Evolutionary conservation across 2,797 vertebrate genomes (phyloP).

Genomic region (Halcyon chelicuti): DNA sequence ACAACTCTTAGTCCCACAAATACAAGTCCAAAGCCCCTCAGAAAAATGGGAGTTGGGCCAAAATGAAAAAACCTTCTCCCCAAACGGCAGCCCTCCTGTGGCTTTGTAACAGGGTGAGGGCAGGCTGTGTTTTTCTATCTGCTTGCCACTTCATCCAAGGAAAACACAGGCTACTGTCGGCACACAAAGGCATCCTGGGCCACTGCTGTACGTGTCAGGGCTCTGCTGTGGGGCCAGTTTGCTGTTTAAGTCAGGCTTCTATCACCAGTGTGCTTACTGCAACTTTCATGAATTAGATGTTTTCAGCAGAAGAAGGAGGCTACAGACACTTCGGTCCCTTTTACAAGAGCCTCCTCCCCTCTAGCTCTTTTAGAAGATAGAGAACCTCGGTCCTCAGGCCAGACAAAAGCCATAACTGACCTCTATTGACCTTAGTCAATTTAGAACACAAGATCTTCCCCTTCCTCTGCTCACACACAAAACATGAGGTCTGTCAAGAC

Average conservation of each 20-base stretch:
- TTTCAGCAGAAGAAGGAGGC: neutral
- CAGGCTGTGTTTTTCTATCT: neutral
- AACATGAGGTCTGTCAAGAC: neutral
- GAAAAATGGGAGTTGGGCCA: neutral
- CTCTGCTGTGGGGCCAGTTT: neutral
- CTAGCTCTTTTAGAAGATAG: neutral
- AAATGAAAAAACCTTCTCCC: neutral
- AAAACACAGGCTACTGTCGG: neutral
- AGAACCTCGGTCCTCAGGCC: neutral
- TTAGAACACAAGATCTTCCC: neutral
- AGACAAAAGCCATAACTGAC: constrained; percentile 22
- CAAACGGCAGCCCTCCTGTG: neutral
- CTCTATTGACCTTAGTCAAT: neutral
- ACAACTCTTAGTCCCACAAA: neutral
- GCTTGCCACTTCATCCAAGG: neutral
- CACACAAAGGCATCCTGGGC: neutral
- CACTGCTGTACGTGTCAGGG: neutral
- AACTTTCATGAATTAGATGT: neutral
- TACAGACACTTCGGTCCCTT: neutral
- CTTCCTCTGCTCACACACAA: neutral
- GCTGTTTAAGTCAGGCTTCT: neutral
- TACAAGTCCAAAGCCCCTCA: neutral
- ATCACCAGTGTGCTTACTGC: neutral
- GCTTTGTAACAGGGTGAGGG: rapidly evolving
- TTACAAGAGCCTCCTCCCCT: neutral